phyloP scores from a whole-genome alignment of 2,113 vertebrate species.

The Chrysochloris asiatica region DNA sequence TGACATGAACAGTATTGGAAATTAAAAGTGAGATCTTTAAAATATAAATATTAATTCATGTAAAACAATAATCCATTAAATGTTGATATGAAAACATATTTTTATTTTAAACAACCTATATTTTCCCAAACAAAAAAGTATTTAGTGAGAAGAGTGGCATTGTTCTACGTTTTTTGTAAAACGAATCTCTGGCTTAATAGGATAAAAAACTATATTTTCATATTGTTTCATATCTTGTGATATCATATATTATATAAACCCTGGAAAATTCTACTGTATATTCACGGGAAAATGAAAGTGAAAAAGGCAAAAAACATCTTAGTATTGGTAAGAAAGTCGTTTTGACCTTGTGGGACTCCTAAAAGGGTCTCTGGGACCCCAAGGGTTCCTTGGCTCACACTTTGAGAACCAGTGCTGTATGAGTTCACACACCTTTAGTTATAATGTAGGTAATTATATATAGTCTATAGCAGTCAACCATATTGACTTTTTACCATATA shows the following conservation, averaged over 20 bases:
- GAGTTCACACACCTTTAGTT: not conserved
- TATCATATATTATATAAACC: not conserved
- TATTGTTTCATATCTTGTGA: not conserved
- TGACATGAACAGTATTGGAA: not conserved
- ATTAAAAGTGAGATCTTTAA: not conserved
- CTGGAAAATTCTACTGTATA: not conserved
- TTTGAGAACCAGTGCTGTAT: not conserved
- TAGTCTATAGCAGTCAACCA: not conserved
- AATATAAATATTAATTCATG: conserved; percentile 3
- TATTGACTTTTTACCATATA: not conserved
- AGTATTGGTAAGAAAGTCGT: conserved; percentile 5
- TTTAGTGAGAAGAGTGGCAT: conserved; percentile 8
- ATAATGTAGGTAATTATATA: not conserved
- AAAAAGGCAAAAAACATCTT: not conserved
- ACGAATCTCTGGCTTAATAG: not conserved
- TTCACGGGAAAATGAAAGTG: no score
- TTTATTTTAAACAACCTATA: not conserved
- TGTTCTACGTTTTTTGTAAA: not conserved
- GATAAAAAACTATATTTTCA: conserved; percentile 24
- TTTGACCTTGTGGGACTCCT: not conserved
- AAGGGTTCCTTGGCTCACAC: not conserved
- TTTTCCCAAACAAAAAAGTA: conserved; percentile 24
- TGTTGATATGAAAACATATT: not conserved
- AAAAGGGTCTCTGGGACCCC: not conserved
- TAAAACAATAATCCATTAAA: not conserved